Evolutionary conservation across 2,113 vertebrate species (phyloP).

Genomic region (Phylloscopus whistleri): DNA sequence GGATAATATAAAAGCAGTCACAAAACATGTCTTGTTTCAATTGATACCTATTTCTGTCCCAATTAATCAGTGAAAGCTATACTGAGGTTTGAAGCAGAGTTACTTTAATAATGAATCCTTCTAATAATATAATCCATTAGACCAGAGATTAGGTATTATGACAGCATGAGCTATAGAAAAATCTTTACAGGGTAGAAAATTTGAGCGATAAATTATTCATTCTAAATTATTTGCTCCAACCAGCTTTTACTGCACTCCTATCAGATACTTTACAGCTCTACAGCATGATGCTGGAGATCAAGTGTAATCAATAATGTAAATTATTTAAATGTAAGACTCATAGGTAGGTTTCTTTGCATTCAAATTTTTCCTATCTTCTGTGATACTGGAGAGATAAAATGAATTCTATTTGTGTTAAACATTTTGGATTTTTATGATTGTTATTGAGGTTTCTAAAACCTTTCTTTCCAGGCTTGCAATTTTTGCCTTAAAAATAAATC

Average conservation of each 20-base stretch:
- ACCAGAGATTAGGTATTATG: background rate
- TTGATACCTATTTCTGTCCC: background rate
- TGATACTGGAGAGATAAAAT: background rate
- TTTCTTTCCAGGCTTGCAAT: background rate
- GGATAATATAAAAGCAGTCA: background rate
- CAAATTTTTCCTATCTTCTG: background rate
- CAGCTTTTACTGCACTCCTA: background rate
- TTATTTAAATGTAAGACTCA: background rate
- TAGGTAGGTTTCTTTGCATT: background rate
- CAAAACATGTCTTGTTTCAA: background rate
- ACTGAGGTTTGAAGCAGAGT: background rate
- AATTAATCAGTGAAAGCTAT: background rate
- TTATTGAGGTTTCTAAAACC: background rate
- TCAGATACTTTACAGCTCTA: background rate
- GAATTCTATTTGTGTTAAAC: background rate
- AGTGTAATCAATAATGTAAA: background rate
- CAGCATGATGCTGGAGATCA: background rate
- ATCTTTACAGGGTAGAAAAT: background rate
- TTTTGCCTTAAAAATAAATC: background rate
- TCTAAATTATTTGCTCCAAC: conserved; percentile 1
- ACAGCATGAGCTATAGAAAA: background rate
- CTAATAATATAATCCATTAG: background rate
- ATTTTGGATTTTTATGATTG: background rate
- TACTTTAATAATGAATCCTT: background rate
- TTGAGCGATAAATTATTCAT: conserved; percentile 18